phyloP scores from a whole-genome alignment of 1,140 invertebrate genomes.

The Ephestia elutella region DNA sequence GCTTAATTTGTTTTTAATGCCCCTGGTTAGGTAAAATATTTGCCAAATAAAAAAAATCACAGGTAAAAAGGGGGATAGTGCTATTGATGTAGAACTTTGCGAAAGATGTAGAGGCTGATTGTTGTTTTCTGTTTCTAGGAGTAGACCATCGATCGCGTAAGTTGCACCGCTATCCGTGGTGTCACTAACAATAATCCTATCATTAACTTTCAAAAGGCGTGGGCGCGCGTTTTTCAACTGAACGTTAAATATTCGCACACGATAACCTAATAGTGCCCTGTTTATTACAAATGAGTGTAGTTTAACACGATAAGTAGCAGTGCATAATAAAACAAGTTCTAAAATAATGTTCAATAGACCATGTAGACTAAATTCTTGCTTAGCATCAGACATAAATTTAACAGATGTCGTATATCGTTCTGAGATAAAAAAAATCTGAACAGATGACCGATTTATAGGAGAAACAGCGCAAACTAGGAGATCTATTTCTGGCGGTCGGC shows the following conservation, averaged over 20 bases:
- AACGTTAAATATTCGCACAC: neutral
- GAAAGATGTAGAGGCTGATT: constrained; percentile 65
- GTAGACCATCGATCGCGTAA: constrained; percentile 76
- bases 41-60: neutral
- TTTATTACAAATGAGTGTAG: neutral
- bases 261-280: neutral
- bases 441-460: constrained; percentile 40
- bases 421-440: constrained; percentile 17
- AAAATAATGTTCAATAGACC: too few relatives aligned
- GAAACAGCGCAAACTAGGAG: constrained; percentile 30
- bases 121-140: constrained; percentile 75
- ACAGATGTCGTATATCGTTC: neutral
- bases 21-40: neutral
- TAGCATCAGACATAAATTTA: neutral
- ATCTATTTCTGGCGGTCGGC: constrained; percentile 53
- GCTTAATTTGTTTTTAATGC: constrained; percentile 34
- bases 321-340: too few relatives aligned
- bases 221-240: constrained; percentile 40
- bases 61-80: constrained; percentile 16
- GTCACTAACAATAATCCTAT: constrained; percentile 68
- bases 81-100: constrained; percentile 40
- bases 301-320: neutral
- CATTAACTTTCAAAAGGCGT: constrained; percentile 54
- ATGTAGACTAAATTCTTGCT: neutral
- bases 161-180: constrained; percentile 73